Base-by-base conservation (phyloP, 2,888 invertebrate genomes). In the Ichneumon xanthorius region DNA sequence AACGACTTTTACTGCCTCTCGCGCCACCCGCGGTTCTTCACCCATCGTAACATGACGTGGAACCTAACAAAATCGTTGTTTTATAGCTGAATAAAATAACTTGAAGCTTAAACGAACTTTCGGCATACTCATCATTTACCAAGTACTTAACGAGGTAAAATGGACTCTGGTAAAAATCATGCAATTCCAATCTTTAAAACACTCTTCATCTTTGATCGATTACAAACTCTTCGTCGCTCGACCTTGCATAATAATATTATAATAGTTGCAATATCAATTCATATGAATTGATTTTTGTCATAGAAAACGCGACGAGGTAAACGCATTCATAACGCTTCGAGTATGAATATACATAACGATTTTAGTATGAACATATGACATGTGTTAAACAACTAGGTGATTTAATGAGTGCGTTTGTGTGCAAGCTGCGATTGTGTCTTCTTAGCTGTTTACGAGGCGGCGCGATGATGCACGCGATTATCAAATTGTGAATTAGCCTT, bases 241-340 rank as follows among this genome's bases (percentile, higher is more conserved):
- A 55, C 61, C 75, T 40, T 19, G 76, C 61, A 50, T 45, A 67
- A 33, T 22, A 19, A 9, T 55, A 55, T 55, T 9, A 19, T 80
- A 37, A 79, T 48, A 50, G 48, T 63, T 82, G 67, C 53, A 85
- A 82, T 82, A 80, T 76, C 82, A 82, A 85, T 82, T 85, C 82
- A 80, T 82, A 85, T 80, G 82, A 82, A 81, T 71, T 30, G 53
- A 33, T 50, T 70, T 40, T 70, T 68, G 22, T 72, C 45, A n/a
- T 45, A 61, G 14, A 76, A 30, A 84, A 77, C 70, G 63, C 37
- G 68, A 67, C 22, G 68, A 50, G n/a, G 40, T n/a, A 19, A 63
- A 48, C 3, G 30, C 19, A 26, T 48, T 63, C 19, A 48, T 65
- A 76, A 76, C 75, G 65, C 63, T 50, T 50, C 48, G 33, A 16